Conservation (phyloP, 2,888 invertebrate genomes). For the Mellilla xanthometata region DNA sequence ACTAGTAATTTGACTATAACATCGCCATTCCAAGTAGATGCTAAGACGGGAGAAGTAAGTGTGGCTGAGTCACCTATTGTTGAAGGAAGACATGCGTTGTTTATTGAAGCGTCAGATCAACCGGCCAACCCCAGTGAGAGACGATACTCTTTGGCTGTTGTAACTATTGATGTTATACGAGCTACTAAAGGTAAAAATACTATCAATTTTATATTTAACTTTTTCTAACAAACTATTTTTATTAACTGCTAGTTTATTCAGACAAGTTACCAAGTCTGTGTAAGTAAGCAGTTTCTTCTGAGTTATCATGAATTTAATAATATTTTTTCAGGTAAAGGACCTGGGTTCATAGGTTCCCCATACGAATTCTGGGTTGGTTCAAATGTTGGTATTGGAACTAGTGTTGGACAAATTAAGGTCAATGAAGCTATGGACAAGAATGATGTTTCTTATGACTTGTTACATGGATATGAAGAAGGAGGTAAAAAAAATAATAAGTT, state of each 20-base stretch:
- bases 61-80: constrained; percentile 85
- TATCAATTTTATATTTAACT: too few relatives aligned
- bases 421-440: constrained; percentile 87
- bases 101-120: constrained; percentile 92
- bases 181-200: constrained; percentile 74
- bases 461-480: constrained; percentile 93
- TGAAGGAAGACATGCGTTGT: constrained; percentile 89
- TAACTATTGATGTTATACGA: constrained; percentile 88
- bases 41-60: constrained; percentile 86
- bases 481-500: constrained; percentile 64
- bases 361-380: constrained; percentile 96
- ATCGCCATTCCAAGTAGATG: constrained; percentile 88
- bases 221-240: too few relatives aligned
- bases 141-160: constrained; percentile 91
- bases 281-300: too few relatives aligned
- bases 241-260: too few relatives aligned
- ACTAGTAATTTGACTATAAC: constrained; percentile 85
- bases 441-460: constrained; percentile 88
- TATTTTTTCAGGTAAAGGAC: constrained; percentile 72
- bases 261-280: too few relatives aligned
- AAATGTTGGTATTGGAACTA: constrained; percentile 92
- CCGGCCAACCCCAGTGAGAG: constrained; percentile 92
- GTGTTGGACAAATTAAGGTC: constrained; percentile 92
- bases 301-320: neutral
- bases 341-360: constrained; percentile 92